phyloP scores from a whole-genome alignment of 2,888 invertebrate genomes.

The Chydorus sphaericus region DNA sequence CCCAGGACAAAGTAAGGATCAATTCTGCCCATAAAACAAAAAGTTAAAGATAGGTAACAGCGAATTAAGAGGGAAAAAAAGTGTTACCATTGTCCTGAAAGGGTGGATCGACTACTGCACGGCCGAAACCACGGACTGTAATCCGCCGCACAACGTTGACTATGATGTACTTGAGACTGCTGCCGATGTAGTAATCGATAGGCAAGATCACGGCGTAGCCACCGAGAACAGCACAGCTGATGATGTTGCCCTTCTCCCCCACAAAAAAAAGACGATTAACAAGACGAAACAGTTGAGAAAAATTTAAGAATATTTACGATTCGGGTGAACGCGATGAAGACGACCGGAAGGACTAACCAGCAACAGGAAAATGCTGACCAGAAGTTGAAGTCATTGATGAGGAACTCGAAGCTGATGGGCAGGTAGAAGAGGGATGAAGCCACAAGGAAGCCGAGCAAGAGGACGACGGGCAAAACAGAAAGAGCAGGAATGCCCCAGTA shows the following conservation, averaged over 20 bases:
- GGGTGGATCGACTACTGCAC: conserved; percentile 43
- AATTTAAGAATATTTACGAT: conserved; percentile 26
- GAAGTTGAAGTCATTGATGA: conserved; percentile 42
- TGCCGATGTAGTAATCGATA: conserved; percentile 46
- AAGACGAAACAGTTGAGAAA: neutral
- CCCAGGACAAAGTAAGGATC: conserved; percentile 39
- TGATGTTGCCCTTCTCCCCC: conserved; percentile 38
- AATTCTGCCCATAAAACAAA: conserved; percentile 39
- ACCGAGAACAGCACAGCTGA: conserved; percentile 47
- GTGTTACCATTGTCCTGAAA: conserved; percentile 40
- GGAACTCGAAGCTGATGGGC: conserved; percentile 38
- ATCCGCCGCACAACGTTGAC: conserved; percentile 49
- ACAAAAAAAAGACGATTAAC: neutral
- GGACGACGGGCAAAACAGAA: conserved; percentile 40
- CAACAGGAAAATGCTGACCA: conserved; percentile 44
- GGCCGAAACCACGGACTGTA: conserved; percentile 40
- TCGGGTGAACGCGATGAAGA: conserved; percentile 36
- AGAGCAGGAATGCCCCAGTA: conserved; percentile 43
- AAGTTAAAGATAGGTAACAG: no score
- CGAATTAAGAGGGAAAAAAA: conserved; percentile 6
- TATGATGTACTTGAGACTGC: conserved; percentile 50
- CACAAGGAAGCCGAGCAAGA: conserved; percentile 45
- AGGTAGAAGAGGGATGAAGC: conserved; percentile 42
- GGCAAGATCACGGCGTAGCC: conserved; percentile 44
- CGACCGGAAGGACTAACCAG: conserved; percentile 34